phyloP scores from a whole-genome alignment of 1,140 invertebrate genomes.

The Belonocnema kinseyi region DNA sequence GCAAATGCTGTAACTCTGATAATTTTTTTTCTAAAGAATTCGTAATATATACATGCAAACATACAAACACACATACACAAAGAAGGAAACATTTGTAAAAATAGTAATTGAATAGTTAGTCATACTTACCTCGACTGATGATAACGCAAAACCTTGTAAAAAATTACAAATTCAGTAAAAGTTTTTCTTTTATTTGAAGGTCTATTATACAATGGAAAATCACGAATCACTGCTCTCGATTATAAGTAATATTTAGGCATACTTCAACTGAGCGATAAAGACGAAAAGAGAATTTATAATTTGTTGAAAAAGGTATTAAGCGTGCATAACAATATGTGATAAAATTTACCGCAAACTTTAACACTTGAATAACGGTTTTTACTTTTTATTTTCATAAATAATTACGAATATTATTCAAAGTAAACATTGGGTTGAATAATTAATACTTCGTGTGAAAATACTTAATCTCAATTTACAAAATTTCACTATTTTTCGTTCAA shows the following conservation, averaged over 20 bases:
- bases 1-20: no score
- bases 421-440: neutral
- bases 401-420: neutral
- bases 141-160: neutral
- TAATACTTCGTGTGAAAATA: neutral
- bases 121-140: no score
- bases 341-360: slow-evolving; percentile 27
- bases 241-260: slow-evolving; percentile 10
- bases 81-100: no score
- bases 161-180: neutral
- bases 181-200: slow-evolving; percentile 8
- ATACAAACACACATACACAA: no score
- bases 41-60: no score
- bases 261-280: neutral
- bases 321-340: slow-evolving; percentile 8
- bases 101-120: no score
- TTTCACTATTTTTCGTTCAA: neutral
- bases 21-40: no score
- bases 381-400: neutral
- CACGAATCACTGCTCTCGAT: neutral
- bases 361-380: neutral
- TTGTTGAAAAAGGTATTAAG: neutral
- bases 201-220: slow-evolving; percentile 28
- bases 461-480: neutral
- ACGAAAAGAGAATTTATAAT: neutral